Percentiles rank a stretch among this genome's conserved stretches.
These are phyloP conservation scores for Phyllostomus discolor DNA, from an alignment of 2,113 vertebrate species.

Conservation along the genomic window DNA sequence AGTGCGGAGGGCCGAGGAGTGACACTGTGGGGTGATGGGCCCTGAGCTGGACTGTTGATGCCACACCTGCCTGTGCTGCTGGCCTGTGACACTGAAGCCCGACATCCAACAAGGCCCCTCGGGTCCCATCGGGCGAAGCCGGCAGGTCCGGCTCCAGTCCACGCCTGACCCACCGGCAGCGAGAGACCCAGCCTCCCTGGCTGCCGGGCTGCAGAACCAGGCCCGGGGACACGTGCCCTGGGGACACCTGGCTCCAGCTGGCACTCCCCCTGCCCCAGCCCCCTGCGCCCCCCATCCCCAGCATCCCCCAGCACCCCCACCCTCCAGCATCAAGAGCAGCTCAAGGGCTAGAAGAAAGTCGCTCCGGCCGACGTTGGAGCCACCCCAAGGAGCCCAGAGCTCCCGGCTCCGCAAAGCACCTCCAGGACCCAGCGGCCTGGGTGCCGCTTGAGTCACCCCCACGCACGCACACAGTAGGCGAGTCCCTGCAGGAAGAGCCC, in stretches of 20 bases:
- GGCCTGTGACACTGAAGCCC: background rate
- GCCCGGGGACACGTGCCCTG: fast-evolving
- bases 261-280: background rate
- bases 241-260: background rate
- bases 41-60: fast-evolving
- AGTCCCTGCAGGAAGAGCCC: background rate
- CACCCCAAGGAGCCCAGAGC: no score
- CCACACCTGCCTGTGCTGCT: fast-evolving
- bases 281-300: background rate
- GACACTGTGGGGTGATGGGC: fast-evolving
- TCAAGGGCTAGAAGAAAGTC: background rate
- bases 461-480: fast-evolving
- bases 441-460: background rate
- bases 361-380: fast-evolving
- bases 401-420: fast-evolving
- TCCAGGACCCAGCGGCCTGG: background rate
- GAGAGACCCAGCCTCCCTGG: background rate
- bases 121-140: fast-evolving
- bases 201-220: background rate
- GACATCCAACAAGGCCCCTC: fast-evolving
- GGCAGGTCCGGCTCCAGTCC: fast-evolving
- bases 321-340: background rate
- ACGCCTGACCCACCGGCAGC: fast-evolving
- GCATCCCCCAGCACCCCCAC: background rate
- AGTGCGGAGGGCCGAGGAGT: fast-evolving